Conservation (phyloP, 64 coral and sea anemone genomes). For the Cladopsammia gracilis region DNA sequence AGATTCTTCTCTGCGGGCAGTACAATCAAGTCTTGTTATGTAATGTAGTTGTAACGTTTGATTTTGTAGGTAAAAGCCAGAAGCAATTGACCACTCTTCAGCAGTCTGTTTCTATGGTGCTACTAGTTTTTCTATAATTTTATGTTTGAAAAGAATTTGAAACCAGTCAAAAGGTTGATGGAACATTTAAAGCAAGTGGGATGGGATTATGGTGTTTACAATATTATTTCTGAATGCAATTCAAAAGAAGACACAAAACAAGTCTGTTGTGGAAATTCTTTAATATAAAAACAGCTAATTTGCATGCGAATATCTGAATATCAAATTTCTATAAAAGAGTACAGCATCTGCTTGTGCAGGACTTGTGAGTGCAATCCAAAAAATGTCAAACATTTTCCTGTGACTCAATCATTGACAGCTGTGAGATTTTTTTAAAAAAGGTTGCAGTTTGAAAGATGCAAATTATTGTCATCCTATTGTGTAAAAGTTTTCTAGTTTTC, state of each 20-base stretch:
- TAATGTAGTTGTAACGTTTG: no score
- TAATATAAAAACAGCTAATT: constrained; percentile 53
- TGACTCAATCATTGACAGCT: background rate
- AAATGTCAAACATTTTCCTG: constrained; percentile 4
- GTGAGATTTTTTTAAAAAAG: background rate
- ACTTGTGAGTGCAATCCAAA: background rate
- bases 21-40: no score
- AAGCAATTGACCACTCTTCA: no score
- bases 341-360: background rate
- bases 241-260: background rate
- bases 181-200: no score
- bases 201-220: no score
- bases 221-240: no score
- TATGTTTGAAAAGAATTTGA: no score
- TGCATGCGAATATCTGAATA: constrained; percentile 39
- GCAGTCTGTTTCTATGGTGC: no score
- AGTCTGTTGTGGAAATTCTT: constrained; percentile 13
- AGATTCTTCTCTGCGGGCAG: no score
- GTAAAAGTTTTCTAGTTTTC: background rate
- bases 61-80: no score
- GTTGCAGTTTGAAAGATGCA: background rate
- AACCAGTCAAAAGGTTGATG: no score
- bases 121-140: no score
- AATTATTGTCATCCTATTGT: background rate
- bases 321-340: constrained; percentile 57